phyloP scores from a whole-genome alignment of 1,140 invertebrate genomes.

The Psix sp. region DNA sequence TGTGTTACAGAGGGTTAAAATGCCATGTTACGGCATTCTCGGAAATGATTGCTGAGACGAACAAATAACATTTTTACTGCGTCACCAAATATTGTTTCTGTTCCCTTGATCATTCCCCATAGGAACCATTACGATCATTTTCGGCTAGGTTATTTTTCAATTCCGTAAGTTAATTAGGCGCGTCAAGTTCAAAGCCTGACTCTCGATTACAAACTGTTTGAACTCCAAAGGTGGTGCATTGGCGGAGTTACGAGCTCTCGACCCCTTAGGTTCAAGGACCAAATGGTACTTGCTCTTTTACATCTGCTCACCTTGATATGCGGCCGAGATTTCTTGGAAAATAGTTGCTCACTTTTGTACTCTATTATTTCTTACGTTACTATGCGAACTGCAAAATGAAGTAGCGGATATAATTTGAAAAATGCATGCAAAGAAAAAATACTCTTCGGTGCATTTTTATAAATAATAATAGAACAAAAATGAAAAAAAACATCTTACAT shows the following conservation, averaged over 20 bases:
- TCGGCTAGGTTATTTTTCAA: conserved; percentile 3
- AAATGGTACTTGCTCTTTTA: conserved; percentile 62
- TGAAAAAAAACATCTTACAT: no score
- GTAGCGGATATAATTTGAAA: no score
- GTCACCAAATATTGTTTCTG: neutral
- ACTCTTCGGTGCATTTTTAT: no score
- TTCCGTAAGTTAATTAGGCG: conserved; percentile 25
- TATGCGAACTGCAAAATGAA: neutral
- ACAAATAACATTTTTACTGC: no score
- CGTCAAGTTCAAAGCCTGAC: conserved; percentile 12
- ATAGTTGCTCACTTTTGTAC: neutral
- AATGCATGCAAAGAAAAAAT: no score
- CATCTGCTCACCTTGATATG: conserved; percentile 52
- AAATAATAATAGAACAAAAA: no score
- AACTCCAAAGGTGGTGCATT: conserved; percentile 31
- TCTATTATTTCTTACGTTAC: neutral
- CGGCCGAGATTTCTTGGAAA: conserved; percentile 6
- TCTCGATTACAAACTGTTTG: conserved; percentile 15
- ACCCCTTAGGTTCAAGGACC: conserved; percentile 60
- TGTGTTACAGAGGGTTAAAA: neutral
- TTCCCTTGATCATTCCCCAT: neutral
- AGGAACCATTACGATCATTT: neutral
- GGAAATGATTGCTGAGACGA: no score
- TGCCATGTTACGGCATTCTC: no score
- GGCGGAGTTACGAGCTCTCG: conserved; percentile 30